Evolutionary conservation across 2,113 vertebrate genomes (phyloP), one percentile per base, ranked within the genome.

Genomic region (Poicephalus meyeri): DNA sequence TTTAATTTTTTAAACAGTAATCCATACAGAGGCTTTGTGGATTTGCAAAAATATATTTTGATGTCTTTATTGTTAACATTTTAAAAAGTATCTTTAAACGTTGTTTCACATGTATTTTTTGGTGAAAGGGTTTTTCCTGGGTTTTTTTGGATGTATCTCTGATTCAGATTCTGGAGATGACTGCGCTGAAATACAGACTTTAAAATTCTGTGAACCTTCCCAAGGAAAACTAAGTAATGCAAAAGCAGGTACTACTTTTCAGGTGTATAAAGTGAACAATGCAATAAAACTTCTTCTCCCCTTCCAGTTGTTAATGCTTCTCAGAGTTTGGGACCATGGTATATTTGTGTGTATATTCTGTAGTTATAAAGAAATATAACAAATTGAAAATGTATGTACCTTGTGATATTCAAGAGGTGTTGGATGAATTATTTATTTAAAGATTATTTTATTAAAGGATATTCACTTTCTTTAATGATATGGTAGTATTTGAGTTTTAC

Each of bases 131-230:
- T 66, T 87, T 73, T 49, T 19, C 63, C 35, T 66, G 4, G 82
- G 47, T 80, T 88, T 95, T 92, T 68, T 37, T 95, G 95, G 47
- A 60, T 80, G 31, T 78, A 39, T 79, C 55, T 94, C 74, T 77
- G 83, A 61, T 74, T 91, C 80, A 84, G 82, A 91, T 83, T 97
- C 93, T 77, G 94, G 53, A 82, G 92, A 88, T 87, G 85, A 83
- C 29, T 60, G 50, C 46, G 37, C 10, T 81, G 95, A 91, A 93
- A 79, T 37, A 31, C 61, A 80, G 14, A 58, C 19, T 49, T 64
- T 0, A 0, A 73, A 47, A 55, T 86, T 87, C 31, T 68, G n/a
- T 93, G 93, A 78, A 52, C 14, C 20, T 76, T 78, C 56, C 42
- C 64, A 63, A 41, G 77, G 20, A 63, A 63, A 88, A 47, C 19